Base-by-base conservation (phyloP, 2,113 vertebrate species). In the Corvus cornix region DNA sequence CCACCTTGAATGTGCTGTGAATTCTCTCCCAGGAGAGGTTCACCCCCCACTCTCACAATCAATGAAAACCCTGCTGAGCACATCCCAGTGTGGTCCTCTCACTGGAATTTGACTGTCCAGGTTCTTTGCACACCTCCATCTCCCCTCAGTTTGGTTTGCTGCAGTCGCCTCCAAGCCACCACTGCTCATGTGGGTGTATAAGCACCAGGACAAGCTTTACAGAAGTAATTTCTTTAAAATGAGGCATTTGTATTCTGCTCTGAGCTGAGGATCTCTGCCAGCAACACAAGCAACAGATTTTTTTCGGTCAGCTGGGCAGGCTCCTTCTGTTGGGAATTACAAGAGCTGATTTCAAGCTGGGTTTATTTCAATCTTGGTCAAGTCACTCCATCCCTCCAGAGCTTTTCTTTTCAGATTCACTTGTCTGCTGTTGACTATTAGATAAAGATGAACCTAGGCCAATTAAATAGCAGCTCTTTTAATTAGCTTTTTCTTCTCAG, bases 401-500 rank as follows among this genome's bases (percentile, higher is more conserved):
- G 79, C 69, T 86, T 90, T 90, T 86, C 64, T 84, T 90, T 86
- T 82, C 76, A 88, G 82, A 48, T 28, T 85, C 31, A 0, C 48
- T 91, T 70, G 26, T 81, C 86, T 81, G 64, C 60, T 90, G 56
- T 88, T 92, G 79, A 92, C 72, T 81, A 44, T 63, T 84, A 92
- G 86, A 64, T 86, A 91, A 83, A 89, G 80, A 95, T 81, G 87
- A 95, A 94, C 83, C 30, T 35, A 78, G 28, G 89, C 68, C 80
- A 95, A 78, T 84, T 92, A 95, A 89, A 86, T 63, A 95, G 87
- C 64, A 84, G 64, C 41, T 89, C 80, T 92, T 92, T 92, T 90
- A 93, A 95, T 89, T 74, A 93, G 80, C 48, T 91, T 93, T 95
- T 96, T 79, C 86, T 85, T 93, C 91, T 86, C 56, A 41, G 73